Percentiles rank a stretch among this genome's conserved stretches.
phyloP scores from a whole-genome alignment of 2,113 vertebrate genomes.

The Dicaeum eximium region DNA sequence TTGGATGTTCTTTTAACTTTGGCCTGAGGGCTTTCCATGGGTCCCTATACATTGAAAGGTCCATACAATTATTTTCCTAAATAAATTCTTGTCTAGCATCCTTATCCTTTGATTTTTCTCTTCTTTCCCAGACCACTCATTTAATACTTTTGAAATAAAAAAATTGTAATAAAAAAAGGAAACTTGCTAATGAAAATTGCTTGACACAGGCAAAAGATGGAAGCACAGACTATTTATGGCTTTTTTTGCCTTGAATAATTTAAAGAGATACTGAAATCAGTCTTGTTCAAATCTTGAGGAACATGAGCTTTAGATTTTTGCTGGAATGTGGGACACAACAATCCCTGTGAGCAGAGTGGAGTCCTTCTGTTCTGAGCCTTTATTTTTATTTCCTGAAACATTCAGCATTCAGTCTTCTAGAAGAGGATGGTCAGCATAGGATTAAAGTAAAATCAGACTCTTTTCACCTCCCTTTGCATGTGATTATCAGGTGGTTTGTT shows the following conservation, averaged over 20 bases:
- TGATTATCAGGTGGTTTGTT: not conserved
- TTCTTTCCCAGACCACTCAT: not conserved
- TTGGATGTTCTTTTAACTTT: slow-evolving; percentile 36
- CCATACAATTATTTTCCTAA: not conserved
- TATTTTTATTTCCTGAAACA: not conserved
- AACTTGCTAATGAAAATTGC: not conserved
- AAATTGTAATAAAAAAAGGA: not conserved
- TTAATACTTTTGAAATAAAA: not conserved
- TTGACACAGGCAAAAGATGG: not conserved
- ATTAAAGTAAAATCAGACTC: not conserved
- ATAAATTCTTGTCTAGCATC: not conserved
- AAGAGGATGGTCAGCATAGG: not conserved
- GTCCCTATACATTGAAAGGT: slow-evolving; percentile 7
- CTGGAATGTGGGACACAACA: not conserved
- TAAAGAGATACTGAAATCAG: not conserved
- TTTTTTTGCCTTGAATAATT: not conserved
- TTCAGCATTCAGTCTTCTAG: not conserved
- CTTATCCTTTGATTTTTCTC: not conserved
- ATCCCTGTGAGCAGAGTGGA: not conserved
- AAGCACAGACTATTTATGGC: not conserved
- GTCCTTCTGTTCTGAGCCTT: not conserved
- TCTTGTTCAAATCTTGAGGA: not conserved
- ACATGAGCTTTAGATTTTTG: not conserved
- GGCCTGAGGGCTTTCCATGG: slow-evolving; percentile 1
- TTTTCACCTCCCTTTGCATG: not conserved